Evolutionary conservation across 2,113 vertebrate genomes (phyloP), one percentile per base, ranked within the genome.

Genomic region (Mesocricetus auratus): DNA sequence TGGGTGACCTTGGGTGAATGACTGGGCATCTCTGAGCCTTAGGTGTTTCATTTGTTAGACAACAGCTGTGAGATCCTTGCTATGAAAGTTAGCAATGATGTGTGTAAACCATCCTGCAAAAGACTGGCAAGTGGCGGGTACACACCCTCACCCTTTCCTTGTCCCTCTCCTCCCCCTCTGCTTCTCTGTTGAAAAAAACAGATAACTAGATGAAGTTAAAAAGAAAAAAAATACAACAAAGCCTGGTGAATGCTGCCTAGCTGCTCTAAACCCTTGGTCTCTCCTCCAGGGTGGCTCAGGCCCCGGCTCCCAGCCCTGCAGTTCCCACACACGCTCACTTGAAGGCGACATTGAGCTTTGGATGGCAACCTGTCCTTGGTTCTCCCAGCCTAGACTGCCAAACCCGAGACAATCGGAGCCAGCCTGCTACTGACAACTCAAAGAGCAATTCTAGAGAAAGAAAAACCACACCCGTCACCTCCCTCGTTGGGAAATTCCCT

Each of bases 291-390:
- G n/a, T 64, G 58, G 36, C 29, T 19, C 60, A 31, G 58, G 68
- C n/a, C 36, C 2, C 0, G 0, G 2, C 81, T 82, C 85, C 89
- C 69, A 62, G 24, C 42, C 82, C 97, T 98, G 98, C 98, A 98
- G 96, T 98, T 98, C 98, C 98, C 64, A 8, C 39, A 16, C 50
- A 47, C 22, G 78, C 85, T 96, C 98, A 97, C 98, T 98, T n/a
- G 98, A 98, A 98, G 98, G 98, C 98, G 96, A 98, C 98, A 90
- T 98, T 97, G 98, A 95, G 1, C 98, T 98, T 93, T 39, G 8
- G 78, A 97, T 81, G 58, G 31, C 94, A 36, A 1, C 71, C 69
- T 22, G 24, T 45, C 42, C 53, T 56, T 56, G 3, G 1, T 33
- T 39, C 50, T 66, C n/a, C 19, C 42, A 42, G 68, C 22, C 53